Evolutionary conservation across 2,113 vertebrate genomes (phyloP).

Genomic region (Silurus meridionalis): DNA sequence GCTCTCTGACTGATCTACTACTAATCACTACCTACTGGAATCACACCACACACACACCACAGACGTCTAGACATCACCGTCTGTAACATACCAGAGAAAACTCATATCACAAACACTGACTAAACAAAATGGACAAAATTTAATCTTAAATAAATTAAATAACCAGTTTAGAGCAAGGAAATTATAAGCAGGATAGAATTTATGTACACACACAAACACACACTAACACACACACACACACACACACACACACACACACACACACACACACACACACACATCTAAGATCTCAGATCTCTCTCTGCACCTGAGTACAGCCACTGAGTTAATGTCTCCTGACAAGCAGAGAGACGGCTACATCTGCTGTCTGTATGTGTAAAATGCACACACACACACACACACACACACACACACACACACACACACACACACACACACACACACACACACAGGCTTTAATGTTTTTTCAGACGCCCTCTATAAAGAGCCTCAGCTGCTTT

Average conservation of each 20-base stretch:
- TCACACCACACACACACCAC: too few species aligned
- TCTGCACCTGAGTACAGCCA: conserved; percentile 5
- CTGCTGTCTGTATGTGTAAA: neutral
- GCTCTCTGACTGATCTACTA: too few species aligned
- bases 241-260: neutral
- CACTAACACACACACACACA: too few species aligned
- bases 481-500: neutral
- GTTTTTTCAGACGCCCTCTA: neutral
- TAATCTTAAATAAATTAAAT: too few species aligned
- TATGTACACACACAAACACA: too few species aligned
- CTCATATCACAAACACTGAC: too few species aligned
- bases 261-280: neutral
- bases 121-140: too few species aligned
- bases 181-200: too few species aligned
- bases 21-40: too few species aligned
- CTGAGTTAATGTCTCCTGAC: conserved; percentile 22
- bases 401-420: conserved; percentile 5
- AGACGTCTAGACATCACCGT: too few species aligned
- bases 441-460: neutral
- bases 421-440: conserved; percentile 8
- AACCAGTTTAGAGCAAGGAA: too few species aligned
- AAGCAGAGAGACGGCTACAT: conserved; percentile 15
- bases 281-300: neutral
- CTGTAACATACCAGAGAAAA: too few species aligned
- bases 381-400: neutral